Evolutionary conservation across 2,888 invertebrate species (phyloP), one percentile per base, ranked within the genome.

Genomic region (Pseudococcus jackbeardsleyi): DNA sequence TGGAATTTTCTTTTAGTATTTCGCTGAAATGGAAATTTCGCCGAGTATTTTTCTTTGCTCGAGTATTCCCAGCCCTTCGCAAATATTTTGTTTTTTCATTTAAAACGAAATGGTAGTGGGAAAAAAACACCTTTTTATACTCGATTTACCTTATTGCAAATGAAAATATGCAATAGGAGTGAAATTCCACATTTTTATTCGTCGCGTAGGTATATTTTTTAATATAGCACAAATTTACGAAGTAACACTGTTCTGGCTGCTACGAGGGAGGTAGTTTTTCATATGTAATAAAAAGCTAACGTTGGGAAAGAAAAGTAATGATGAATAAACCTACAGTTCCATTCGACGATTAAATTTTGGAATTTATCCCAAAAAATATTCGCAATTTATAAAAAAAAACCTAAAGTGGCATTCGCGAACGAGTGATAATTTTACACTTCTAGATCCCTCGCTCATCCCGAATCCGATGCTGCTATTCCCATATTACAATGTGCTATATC

Each of bases 291-390:
- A 50, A 50, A 50, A 50, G 46, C 50, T 17, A 50, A 50, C 50
- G 50, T 12, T 50, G 50, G 17, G 15, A 50, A 64, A 22, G 6
- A 22, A 22, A 22, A 64, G 11, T 64, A 64, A 64, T 64, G 64
- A 22, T 22, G 64, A 22, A 22, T 64, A 17, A 50, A 12, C 50
- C 17, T 50, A 50, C 15, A 50, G 19, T 64, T 1, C 22, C 22
- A 64, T 64, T 64, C 22, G 19, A 19, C 22, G 64, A 64, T 64
- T 64, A 64, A 64, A 64, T 64, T 64, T 64, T 64, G 19, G 64
- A 64, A 64, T 22, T 22, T 7, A 64, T 22, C 19, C 64, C 22
- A 22, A 19, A 64, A 64, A 19, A 64, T 64, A 22, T 64, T 64
- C 22, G 64, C 19, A 22, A 64, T 64, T 22, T 64, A 64, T 22